Base-by-base conservation (phyloP, 1,140 invertebrate species). In the Galleria mellonella region DNA sequence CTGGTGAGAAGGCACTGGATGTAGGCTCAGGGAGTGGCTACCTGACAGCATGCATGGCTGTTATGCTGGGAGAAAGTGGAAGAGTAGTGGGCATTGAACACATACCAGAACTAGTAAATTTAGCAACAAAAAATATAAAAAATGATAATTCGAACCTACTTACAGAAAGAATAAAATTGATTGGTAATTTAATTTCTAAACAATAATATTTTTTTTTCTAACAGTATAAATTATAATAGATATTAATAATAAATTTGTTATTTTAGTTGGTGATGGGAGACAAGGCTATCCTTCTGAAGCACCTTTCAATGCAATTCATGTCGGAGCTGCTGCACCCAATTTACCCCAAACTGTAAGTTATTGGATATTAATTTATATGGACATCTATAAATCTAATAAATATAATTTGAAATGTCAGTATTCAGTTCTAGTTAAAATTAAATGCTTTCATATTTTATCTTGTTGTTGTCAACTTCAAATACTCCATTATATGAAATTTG, bases 1-100 rank as follows among this genome's bases (percentile, higher is more conserved):
- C 91, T 62, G 96, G 97, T 33, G 90, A 90, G 28, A 91, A 87
- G 73, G 96, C 94, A 10, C 86, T 99, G 35, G 98, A 99, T 89
- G 96, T 99, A 46, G 97, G 97, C 7, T 98, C 95, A 55, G 97
- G 97, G 11, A 97, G 94, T 71, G 97, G 97, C 4, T 98, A 98
- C 79, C 89, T 99, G 9, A 98, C 97, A 27, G 93, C 95, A n/a
- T 98, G 97, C 68, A 97, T 99, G 93, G 94, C 93, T 23, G 76
- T 92, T 0, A 94, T 98, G 94, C 89, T 97, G 40, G 94, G 94
- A 23, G 83, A 90, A 33, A 90, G 87, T 50, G 97, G 97, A 17
- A 72, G 69, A 52, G 86, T 89, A 9, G 88, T 98, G 52, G 97
- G 97, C 9, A 95, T 99, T 55, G 97, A 99, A 74, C 97, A 98